Conservation (phyloP, 2,888 invertebrate genomes). For the Steromphala cineraria region DNA sequence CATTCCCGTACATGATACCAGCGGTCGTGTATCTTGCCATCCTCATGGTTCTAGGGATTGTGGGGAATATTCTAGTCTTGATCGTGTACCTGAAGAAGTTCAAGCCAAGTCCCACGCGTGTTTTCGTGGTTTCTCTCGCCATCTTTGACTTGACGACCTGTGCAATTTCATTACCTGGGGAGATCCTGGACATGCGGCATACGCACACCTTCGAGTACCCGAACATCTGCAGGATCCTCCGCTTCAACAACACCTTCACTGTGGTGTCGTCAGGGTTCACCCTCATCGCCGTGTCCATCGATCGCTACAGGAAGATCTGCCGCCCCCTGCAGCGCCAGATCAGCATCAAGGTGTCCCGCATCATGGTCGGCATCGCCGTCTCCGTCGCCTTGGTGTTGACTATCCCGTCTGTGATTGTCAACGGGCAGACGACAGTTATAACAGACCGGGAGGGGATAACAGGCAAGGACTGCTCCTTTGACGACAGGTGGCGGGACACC, state of each 20-base stretch:
- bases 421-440: conserved; percentile 44
- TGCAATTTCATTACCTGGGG: conserved; percentile 54
- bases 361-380: conserved; percentile 46
- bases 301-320: conserved; percentile 57
- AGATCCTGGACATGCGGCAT: conserved; percentile 57
- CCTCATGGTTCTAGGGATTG: conserved; percentile 53
- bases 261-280: conserved; percentile 59
- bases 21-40: conserved; percentile 52
- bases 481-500: conserved; percentile 40
- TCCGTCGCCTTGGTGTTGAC: conserved; percentile 46
- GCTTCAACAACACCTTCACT: conserved; percentile 52
- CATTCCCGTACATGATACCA: conserved; percentile 51
- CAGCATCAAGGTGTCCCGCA: conserved; percentile 42
- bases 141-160: conserved; percentile 58
- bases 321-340: conserved; percentile 49
- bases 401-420: conserved; percentile 47
- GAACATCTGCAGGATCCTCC: conserved; percentile 50
- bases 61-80: conserved; percentile 58
- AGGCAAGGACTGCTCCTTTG: conserved; percentile 56
- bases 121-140: conserved; percentile 56
- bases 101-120: conserved; percentile 53
- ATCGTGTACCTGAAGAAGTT: conserved; percentile 55
- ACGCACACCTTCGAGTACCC: conserved; percentile 55
- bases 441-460: conserved; percentile 43
- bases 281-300: conserved; percentile 57